These are phyloP conservation scores for Tryphoninae sp. DNA, from an alignment of 2,888 invertebrate genomes.

Conservation along the genomic window DNA sequence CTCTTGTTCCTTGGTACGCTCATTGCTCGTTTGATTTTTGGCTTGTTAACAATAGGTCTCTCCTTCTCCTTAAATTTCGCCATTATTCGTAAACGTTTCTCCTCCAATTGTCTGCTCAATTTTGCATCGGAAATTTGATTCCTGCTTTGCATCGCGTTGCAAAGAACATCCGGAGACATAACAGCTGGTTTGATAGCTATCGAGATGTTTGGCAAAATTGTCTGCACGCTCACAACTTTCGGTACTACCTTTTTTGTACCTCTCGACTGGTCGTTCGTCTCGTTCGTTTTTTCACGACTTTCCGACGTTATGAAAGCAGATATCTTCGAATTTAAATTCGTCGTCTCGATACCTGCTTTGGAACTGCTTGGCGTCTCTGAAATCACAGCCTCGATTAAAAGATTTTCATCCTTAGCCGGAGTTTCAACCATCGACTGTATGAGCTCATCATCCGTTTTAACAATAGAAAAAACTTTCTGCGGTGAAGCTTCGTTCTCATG, in stretches of 20 bases:
- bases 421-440: slow-evolving; percentile 70
- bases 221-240: slow-evolving; percentile 66
- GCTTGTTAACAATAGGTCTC: slow-evolving; percentile 29
- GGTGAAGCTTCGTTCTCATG: slow-evolving; percentile 71
- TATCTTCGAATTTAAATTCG: slow-evolving; percentile 76
- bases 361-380: slow-evolving; percentile 78
- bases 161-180: slow-evolving; percentile 23
- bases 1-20: slow-evolving; percentile 23
- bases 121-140: slow-evolving; percentile 59
- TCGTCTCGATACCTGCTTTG: slow-evolving; percentile 74
- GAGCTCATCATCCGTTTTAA: slow-evolving; percentile 64
- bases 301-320: slow-evolving; percentile 71
- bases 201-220: slow-evolving; percentile 57
- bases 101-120: slow-evolving; percentile 70
- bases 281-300: not conserved
- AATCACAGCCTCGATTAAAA: slow-evolving; percentile 73
- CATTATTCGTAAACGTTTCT: slow-evolving; percentile 74
- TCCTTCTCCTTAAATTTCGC: slow-evolving; percentile 69
- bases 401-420: slow-evolving; percentile 75
- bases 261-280: not conserved
- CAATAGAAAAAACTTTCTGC: slow-evolving; percentile 71
- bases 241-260: slow-evolving; percentile 53
- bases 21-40: slow-evolving; percentile 50
- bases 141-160: slow-evolving; percentile 44
- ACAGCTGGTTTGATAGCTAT: slow-evolving; percentile 43